phyloP scores from a whole-genome alignment of 2,113 vertebrate species.

The Prionailurus bengalensis region DNA sequence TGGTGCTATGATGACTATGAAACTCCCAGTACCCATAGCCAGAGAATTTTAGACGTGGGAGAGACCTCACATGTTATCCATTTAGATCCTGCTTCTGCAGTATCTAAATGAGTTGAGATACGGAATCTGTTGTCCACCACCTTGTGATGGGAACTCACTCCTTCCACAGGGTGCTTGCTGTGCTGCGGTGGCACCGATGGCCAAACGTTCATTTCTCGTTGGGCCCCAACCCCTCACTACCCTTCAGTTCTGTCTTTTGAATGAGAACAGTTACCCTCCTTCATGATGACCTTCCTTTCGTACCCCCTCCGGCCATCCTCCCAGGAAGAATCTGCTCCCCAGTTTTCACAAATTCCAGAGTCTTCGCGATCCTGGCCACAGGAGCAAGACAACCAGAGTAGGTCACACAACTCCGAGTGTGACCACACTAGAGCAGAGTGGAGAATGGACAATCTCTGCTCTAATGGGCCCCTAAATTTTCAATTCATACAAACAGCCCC shows the following conservation, averaged over 20 bases:
- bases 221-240: not conserved
- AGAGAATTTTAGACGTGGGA: not conserved
- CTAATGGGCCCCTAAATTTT: not conserved
- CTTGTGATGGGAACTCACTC: fast-evolving
- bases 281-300: not conserved
- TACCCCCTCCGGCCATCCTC: not conserved
- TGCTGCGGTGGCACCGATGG: fast-evolving
- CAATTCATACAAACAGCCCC: not conserved
- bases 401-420: not conserved
- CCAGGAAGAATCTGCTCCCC: not conserved
- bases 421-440: too few species aligned
- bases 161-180: too few species aligned
- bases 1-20: too few species aligned
- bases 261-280: not conserved
- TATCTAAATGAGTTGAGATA: not conserved
- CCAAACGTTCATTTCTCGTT: too few species aligned
- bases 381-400: not conserved
- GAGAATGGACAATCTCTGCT: not conserved
- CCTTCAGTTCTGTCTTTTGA: not conserved
- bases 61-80: not conserved
- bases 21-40: not conserved
- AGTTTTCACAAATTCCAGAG: not conserved
- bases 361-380: not conserved
- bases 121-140: not conserved
- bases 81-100: not conserved